Conservation (phyloP, 2,113 vertebrate species). For the Festucalex cinctus region DNA sequence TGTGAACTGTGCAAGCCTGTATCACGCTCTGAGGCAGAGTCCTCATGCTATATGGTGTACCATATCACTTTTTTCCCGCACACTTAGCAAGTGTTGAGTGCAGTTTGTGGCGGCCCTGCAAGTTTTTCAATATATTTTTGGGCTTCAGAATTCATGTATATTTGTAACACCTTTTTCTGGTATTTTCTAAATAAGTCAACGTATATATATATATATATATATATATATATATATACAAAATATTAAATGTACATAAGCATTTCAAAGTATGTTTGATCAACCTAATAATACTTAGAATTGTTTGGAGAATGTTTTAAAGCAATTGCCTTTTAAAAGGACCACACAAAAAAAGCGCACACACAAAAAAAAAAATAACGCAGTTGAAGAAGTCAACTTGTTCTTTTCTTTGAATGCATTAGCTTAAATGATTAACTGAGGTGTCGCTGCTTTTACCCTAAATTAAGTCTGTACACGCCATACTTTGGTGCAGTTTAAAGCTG, state of each 20-base stretch:
- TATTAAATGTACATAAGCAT: conserved; percentile 19
- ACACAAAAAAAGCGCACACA: no score
- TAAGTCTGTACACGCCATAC: not conserved
- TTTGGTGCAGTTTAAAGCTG: conserved; percentile 4
- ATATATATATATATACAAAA: not conserved
- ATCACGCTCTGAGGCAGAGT: no score
- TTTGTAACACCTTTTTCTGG: no score
- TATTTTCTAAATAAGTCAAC: no score
- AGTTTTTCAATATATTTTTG: no score
- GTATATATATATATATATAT: no score
- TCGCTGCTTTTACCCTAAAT: not conserved
- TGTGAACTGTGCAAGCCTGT: no score
- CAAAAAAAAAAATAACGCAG: not conserved
- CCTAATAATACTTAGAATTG: not conserved
- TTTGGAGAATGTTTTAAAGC: not conserved
- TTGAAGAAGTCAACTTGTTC: not conserved
- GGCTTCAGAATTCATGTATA: no score
- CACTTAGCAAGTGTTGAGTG: no score
- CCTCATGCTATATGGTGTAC: no score
- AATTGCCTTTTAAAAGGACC: not conserved
- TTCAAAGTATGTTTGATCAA: conserved; percentile 8
- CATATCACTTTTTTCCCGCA: no score
- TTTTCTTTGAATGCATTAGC: not conserved
- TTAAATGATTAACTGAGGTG: conserved; percentile 3
- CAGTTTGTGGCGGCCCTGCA: no score